A percentile compares a stretch with the other conserved stretches of the same genome.
These are phyloP conservation scores for Pseudomugil tenellus DNA, from an alignment of 2,797 vertebrate species.

Conservation along the genomic window DNA sequence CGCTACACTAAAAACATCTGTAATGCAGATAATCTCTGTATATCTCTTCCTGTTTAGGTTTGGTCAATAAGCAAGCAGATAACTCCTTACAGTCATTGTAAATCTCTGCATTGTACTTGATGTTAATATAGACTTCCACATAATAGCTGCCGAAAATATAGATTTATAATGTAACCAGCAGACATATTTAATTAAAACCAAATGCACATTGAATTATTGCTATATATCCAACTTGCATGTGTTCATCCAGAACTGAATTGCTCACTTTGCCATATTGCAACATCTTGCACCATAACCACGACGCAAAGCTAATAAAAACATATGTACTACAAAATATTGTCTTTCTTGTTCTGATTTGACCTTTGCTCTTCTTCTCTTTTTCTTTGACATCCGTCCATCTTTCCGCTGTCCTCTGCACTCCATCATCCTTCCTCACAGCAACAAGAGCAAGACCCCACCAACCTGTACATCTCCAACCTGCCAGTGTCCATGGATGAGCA, in stretches of 20 bases:
- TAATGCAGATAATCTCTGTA: constrained; percentile 8
- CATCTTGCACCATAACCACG: constrained; percentile 6
- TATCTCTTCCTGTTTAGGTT: constrained; percentile 10
- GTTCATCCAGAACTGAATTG: constrained; percentile 25
- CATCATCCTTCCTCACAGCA: constrained; percentile 79
- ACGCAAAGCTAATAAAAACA: constrained; percentile 36
- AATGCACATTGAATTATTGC: constrained; percentile 21
- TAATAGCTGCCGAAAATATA: constrained; percentile 1
- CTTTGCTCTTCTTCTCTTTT: constrained; percentile 4
- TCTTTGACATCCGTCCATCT: neutral
- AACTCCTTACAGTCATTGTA: neutral
- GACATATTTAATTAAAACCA: constrained; percentile 1
- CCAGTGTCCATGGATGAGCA: constrained; percentile 97
- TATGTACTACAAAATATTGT: constrained; percentile 4
- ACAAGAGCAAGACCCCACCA: constrained; percentile 98
- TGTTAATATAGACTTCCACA: constrained; percentile 1
- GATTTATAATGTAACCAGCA: constrained; percentile 15
- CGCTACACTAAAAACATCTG: constrained; percentile 41
- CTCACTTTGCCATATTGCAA: constrained; percentile 9
- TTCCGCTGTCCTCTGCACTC: constrained; percentile 8
- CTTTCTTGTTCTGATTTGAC: constrained; percentile 23
- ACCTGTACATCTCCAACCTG: constrained; percentile 99
- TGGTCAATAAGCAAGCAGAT: constrained; percentile 2
- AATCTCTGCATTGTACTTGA: constrained; percentile 9
- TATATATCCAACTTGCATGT: constrained; percentile 25